Evolutionary conservation across 2,113 vertebrate species (phyloP), one percentile per base, ranked within the genome.

Genomic region (Urocitellus parryii): DNA sequence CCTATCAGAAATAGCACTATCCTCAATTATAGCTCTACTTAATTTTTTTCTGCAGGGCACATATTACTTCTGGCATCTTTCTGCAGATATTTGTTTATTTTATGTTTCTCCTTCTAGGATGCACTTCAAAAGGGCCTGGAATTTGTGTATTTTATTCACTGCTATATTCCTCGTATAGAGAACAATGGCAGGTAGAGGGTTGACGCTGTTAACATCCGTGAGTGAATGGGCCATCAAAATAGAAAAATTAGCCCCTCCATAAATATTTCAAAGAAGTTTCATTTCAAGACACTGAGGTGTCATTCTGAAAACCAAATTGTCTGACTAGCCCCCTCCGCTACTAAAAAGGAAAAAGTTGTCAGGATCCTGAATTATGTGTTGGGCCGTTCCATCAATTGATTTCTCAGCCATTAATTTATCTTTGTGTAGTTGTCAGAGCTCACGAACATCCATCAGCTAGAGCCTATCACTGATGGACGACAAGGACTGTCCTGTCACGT

Each of bases 301-400:
- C 74, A 68, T 95, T 93, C 83, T 80, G 86, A 93, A 96, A 96
- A 98, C 94, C 88, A 95, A 84, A 95, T 81, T 86, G 90, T 95
- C 95, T 73, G 63, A 42, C 76, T 92, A 63, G 98, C 96, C 39
- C 90, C 27, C 51, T 53, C 25, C 89, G 65, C 89, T 70, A 4
- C 76, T 56, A 5, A 53, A 83, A 76, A 70, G 72, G 53, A 89
- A 74, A 22, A 79, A 87, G 25, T 65, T 39, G 39, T 24, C 42
- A 16, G 32, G 73, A 82, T 45, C 82, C 83, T 37, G 93, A 83
- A 72, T 68, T 32, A 83, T 65, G 37, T 72, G 93, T 68, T 56
- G 61, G 67, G 24, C 37, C 13, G 12, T 56, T 39, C 34, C 10
- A 53, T 68, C 78, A 34, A 24, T n/a, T 48, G 96, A 72, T 29